Conservation (phyloP, 2,113 vertebrate species). For the Passer montanus region DNA sequence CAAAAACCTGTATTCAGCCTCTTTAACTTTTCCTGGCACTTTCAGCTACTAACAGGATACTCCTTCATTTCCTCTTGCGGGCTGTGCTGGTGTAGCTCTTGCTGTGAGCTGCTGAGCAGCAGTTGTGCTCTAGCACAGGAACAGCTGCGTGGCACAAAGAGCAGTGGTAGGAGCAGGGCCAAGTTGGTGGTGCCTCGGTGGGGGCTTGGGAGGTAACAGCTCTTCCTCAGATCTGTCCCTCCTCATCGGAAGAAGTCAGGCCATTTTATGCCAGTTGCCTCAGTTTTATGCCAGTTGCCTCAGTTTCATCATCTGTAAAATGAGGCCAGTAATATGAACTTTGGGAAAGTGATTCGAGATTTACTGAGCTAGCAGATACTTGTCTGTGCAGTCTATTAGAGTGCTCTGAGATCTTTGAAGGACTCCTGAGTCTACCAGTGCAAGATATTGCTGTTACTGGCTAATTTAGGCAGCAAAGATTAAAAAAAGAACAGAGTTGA, state of each 20-base stretch:
- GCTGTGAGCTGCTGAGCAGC: background rate
- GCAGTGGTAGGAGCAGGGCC: background rate
- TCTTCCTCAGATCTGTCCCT: background rate
- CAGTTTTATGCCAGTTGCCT: constrained; percentile 21
- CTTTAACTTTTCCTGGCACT: background rate
- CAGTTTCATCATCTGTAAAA: constrained; percentile 41
- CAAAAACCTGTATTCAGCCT: background rate
- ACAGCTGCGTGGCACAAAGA: constrained; percentile 30
- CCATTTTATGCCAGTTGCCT: constrained; percentile 17
- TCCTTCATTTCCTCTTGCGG: background rate
- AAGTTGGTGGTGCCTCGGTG: background rate
- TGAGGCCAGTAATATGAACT: constrained; percentile 36
- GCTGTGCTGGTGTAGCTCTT: background rate
- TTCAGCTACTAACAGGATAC: background rate
- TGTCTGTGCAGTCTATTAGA: background rate
- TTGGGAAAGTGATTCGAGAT: constrained; percentile 42
- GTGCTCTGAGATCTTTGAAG: constrained; percentile 21
- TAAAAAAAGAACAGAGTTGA: background rate
- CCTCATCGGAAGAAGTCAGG: background rate
- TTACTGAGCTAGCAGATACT: constrained; percentile 34
- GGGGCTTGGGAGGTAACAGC: background rate
- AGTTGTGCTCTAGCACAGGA: background rate
- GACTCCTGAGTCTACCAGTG: background rate
- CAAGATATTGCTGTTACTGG: background rate
- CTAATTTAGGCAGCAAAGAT: background rate